These are phyloP conservation scores for Hemiscyllium ocellatum DNA, from an alignment of 2,113 vertebrate genomes.

Conservation along the genomic window DNA sequence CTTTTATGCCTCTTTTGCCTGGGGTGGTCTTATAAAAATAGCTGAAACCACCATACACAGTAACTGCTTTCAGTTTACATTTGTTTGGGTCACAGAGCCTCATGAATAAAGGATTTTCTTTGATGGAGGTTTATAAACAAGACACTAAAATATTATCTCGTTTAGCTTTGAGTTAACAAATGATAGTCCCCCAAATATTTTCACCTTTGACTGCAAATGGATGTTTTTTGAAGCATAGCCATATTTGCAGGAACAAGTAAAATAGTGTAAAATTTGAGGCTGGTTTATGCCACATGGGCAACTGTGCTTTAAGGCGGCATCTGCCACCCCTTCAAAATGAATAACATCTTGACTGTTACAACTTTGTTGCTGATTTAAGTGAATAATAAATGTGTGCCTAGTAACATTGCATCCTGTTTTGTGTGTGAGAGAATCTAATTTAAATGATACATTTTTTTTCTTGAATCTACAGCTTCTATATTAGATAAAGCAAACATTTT, in stretches of 20 bases:
- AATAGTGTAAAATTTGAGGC: neutral
- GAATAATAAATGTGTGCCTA: neutral
- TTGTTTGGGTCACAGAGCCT: conserved; percentile 7
- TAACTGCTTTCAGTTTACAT: conserved; percentile 37
- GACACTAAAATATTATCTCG: neutral
- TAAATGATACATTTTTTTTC: neutral
- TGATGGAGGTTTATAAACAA: neutral
- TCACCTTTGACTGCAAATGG: neutral
- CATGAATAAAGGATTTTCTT: conserved; percentile 27
- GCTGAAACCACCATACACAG: conserved; percentile 41
- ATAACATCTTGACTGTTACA: conserved; percentile 11
- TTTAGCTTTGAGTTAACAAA: neutral
- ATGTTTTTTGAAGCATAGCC: neutral
- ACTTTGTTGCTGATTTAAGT: conserved; percentile 5
- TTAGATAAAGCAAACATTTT: conserved; percentile 37
- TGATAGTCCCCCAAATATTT: neutral
- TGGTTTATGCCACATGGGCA: neutral
- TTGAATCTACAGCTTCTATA: neutral
- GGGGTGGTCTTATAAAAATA: conserved; percentile 52
- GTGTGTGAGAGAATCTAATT: neutral
- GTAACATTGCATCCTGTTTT: neutral
- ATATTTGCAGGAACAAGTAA: conserved; percentile 3
- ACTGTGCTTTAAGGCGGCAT: conserved; percentile 20
- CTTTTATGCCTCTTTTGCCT: conserved; percentile 48
- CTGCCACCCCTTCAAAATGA: conserved; percentile 30